These are phyloP conservation scores for Heliothis subflexa DNA, from an alignment of 1,140 invertebrate species.

Conservation along the genomic window DNA sequence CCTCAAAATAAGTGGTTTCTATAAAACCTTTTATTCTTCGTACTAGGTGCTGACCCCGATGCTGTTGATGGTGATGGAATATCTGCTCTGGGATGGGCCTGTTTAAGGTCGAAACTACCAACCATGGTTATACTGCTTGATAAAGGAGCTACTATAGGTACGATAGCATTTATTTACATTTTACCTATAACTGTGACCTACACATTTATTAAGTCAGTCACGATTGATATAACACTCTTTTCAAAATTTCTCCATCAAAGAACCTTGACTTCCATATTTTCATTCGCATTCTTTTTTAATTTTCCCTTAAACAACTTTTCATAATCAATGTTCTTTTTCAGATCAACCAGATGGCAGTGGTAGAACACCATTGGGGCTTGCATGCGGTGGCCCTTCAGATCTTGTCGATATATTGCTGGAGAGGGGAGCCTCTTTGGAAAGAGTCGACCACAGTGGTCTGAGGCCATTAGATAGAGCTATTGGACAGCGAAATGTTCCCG, in stretches of 20 bases:
- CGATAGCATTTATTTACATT: not conserved
- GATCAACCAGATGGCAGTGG: conserved; percentile 88
- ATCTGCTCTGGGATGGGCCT: conserved; percentile 96
- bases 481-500: conserved; percentile 93
- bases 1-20: not conserved
- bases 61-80: conserved; percentile 95
- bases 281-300: no score
- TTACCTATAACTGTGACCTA: no score
- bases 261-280: no score
- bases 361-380: conserved; percentile 95
- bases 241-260: no score
- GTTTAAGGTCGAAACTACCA: conserved; percentile 93
- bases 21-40: conserved; percentile 2
- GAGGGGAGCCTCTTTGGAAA: conserved; percentile 95
- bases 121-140: conserved; percentile 93
- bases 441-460: conserved; percentile 97
- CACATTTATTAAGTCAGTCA: no score
- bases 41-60: conserved; percentile 91
- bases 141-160: conserved; percentile 92
- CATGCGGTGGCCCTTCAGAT: conserved; percentile 92
- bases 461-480: conserved; percentile 97
- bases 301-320: not conserved
- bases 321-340: conserved; percentile 36
- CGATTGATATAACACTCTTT: no score
- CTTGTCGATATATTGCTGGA: conserved; percentile 93